Percentiles rank a stretch among this genome's conserved stretches.
Evolutionary conservation across 2,888 invertebrate genomes (phyloP).

Genomic region (Tenthredo notha): DNA sequence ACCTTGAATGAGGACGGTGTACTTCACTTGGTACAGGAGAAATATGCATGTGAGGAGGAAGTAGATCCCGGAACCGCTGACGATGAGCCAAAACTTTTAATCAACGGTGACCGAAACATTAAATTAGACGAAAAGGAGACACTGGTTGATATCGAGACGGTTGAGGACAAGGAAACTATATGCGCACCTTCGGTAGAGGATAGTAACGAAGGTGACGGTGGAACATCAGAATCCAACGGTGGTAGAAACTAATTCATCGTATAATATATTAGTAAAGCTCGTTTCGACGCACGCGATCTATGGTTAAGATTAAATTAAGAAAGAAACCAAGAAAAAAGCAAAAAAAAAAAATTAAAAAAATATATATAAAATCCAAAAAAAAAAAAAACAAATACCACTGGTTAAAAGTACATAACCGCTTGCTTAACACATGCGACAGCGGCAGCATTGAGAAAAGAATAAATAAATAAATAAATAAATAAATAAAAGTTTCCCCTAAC

Average conservation of each 20-base stretch:
- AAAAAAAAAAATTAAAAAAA: conserved; percentile 60
- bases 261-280: conserved; percentile 43
- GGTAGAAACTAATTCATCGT: conserved; percentile 47
- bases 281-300: conserved; percentile 55
- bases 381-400: conserved; percentile 51
- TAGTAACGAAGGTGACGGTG: conserved; percentile 59
- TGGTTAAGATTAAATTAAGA: conserved; percentile 52
- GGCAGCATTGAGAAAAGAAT: conserved; percentile 47
- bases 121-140: conserved; percentile 47
- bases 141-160: conserved; percentile 21
- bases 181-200: conserved; percentile 56
- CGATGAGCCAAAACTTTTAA: conserved; percentile 11
- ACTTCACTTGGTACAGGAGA: neutral
- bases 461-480: conserved; percentile 18
- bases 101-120: conserved; percentile 48
- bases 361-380: conserved; percentile 61
- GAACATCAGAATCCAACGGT: conserved; percentile 58
- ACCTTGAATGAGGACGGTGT: neutral
- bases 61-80: conserved; percentile 8
- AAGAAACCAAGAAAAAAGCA: conserved; percentile 35
- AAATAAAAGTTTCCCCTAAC: conserved; percentile 40
- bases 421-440: conserved; percentile 55
- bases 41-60: conserved; percentile 35
- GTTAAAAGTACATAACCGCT: conserved; percentile 56
- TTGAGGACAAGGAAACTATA: conserved; percentile 52